Evolutionary conservation across 2,888 invertebrate genomes (phyloP).

Genomic region (Axea sp.): DNA sequence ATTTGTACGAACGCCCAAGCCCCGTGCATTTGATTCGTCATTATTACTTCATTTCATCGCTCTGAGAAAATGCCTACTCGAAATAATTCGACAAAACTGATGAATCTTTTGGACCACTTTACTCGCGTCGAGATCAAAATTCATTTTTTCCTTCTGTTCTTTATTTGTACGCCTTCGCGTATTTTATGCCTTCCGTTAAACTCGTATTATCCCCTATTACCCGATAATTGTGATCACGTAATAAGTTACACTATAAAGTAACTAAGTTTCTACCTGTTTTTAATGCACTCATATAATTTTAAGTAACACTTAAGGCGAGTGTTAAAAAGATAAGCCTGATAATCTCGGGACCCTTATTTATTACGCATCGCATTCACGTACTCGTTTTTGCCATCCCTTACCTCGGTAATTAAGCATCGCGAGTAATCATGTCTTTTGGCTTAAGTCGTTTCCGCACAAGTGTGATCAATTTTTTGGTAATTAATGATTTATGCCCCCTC

Average conservation of each 20-base stretch:
- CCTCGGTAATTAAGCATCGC: not conserved
- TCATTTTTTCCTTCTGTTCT: too few relatives aligned
- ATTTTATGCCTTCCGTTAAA: slow-evolving; percentile 15
- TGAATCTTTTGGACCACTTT: too few relatives aligned
- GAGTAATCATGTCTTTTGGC: not conserved
- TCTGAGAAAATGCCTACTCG: too few relatives aligned
- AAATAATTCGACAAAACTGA: too few relatives aligned
- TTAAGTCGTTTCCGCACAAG: too few relatives aligned
- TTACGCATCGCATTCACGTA: not conserved
- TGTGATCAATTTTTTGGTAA: too few relatives aligned
- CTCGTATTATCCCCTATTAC: slow-evolving; percentile 12
- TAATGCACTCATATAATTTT: slow-evolving; percentile 10
- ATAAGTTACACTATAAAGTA: slow-evolving; percentile 20
- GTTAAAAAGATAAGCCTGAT: slow-evolving; percentile 8
- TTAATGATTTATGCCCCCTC: too few relatives aligned
- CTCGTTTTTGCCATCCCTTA: not conserved
- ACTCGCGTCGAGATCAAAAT: too few relatives aligned
- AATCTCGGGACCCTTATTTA: slow-evolving; percentile 2
- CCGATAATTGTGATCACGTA: slow-evolving; percentile 5
- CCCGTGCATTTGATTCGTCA: too few relatives aligned
- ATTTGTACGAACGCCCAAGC: too few relatives aligned
- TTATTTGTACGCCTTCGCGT: too few relatives aligned
- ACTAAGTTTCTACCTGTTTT: slow-evolving; percentile 8
- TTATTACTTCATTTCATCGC: too few relatives aligned
- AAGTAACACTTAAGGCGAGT: slow-evolving; percentile 9